Base-by-base conservation (phyloP, 2,888 invertebrate species). In the Drosophila algonquin region DNA sequence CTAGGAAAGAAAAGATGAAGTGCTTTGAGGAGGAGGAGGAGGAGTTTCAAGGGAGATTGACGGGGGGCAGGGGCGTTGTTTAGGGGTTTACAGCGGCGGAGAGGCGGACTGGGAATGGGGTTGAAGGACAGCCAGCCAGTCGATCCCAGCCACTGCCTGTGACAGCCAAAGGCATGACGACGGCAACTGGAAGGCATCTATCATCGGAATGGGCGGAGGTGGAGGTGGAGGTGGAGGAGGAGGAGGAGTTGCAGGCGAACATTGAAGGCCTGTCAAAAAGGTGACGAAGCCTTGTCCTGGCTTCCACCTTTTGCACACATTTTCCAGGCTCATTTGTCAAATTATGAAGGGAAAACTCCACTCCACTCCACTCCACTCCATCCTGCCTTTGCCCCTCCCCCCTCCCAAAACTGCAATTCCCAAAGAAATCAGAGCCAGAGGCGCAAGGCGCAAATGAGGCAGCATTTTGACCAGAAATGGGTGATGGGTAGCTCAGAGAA, bases 381-480 rank as follows among this genome's bases (percentile, higher is more conserved):
- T 10, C 9, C 32, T 32, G 32, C 32, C 27, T 9, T 10, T 12
- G 32, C 2, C 8, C 32, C 9, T 9, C 3, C 32, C 32, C 2
- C 3, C 21, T 21, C 53, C 30, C 14, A 40, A 27, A 63, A 51
- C 63, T 68, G 57, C 54, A 40, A 53, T 55, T 59, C 47, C 48
- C 35, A 67, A 61, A 63, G 71, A 85, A 87, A 87, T 81, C 87
- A 85, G 77, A 65, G 72, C 64, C 72, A 72, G 72, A 55, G n/a
- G n/a, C n/a, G n/a, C 73, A 64, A 75, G 86, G 80, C 82, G 82
- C 80, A 84, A 84, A 84, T 87, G 83, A 86, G 87, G 58, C 74
- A 58, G 72, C 85, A 87, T 83, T 83, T 82, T 67, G 67, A 56
- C 70, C 74, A 77, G 67, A 24, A 30, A 21, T 56, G 62, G 2